These are phyloP conservation scores for Zonotrichia leucophrys DNA, from an alignment of 2,113 vertebrate species.

Conservation along the genomic window DNA sequence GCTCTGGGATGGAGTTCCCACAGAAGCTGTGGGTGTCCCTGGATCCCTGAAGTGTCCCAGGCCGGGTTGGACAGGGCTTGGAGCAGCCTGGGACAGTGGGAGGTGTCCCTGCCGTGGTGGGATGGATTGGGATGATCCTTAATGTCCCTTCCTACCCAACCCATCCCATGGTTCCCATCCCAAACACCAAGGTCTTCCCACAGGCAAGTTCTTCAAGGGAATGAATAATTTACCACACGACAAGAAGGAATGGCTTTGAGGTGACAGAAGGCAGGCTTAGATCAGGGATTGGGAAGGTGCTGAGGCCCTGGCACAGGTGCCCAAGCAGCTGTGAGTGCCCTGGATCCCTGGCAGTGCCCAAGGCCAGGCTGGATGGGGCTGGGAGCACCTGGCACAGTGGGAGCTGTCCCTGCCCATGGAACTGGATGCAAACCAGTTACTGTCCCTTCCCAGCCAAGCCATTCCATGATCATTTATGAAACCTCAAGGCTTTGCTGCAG, in stretches of 20 bases:
- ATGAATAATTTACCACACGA: background rate
- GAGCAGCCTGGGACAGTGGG: no score
- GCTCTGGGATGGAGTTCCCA: background rate
- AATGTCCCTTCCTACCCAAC: background rate
- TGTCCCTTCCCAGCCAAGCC: no score
- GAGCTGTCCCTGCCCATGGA: background rate
- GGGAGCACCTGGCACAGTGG: background rate
- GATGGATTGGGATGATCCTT: background rate
- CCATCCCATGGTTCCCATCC: background rate
- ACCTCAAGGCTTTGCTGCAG: background rate
- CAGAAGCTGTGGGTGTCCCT: background rate
- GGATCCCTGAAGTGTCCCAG: background rate
- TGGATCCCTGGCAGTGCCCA: background rate
- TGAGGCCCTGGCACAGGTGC: background rate
- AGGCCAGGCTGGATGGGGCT: background rate
- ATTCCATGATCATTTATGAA: fast-evolving
- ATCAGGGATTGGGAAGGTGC: no score
- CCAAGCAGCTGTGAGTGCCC: background rate
- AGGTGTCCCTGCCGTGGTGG: background rate
- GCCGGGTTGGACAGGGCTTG: background rate
- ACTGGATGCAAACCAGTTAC: no score
- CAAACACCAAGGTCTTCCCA: background rate
- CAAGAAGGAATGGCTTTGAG: background rate
- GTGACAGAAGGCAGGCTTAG: fast-evolving
- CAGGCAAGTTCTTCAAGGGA: background rate